phyloP scores from a whole-genome alignment of 2,888 invertebrate genomes.

The Arenicola marina region DNA sequence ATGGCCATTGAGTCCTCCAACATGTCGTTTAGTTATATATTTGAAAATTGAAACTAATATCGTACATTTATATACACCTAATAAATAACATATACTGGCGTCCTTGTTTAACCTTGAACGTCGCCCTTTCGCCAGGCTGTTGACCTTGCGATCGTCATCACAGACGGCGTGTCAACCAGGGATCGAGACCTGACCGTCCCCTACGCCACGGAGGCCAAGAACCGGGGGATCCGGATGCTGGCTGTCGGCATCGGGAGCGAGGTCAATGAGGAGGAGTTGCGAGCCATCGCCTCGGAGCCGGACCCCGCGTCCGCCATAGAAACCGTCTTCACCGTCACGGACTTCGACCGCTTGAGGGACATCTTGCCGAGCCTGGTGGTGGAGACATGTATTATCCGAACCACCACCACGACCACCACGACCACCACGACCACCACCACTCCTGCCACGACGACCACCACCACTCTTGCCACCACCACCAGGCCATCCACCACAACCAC shows the following conservation, averaged over 20 bases:
- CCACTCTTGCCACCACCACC: not conserved
- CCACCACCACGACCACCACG: constrained; percentile 10
- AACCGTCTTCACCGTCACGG: constrained; percentile 11
- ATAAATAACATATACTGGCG: no score
- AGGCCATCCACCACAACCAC: no score
- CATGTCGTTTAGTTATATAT: no score
- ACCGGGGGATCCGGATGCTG: constrained; percentile 5
- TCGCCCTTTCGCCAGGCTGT: no score
- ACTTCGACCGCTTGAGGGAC: constrained; percentile 3
- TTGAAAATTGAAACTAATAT: no score
- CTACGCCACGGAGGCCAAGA: constrained; percentile 13
- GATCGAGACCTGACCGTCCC: constrained; percentile 14
- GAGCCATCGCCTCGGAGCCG: constrained; percentile 13
- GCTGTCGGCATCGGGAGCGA: constrained; percentile 3
- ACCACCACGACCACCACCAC: not conserved
- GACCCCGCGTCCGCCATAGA: not conserved
- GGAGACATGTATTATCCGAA: constrained; percentile 13
- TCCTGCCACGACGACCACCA: no score
- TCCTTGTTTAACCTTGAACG: no score
- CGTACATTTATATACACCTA: no score
- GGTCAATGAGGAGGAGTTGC: constrained; percentile 13
- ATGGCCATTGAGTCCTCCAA: no score
- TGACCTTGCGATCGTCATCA: constrained; percentile 40
- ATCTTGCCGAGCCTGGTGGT: constrained; percentile 2
- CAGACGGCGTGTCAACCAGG: constrained; percentile 48